Conservation (phyloP, 2,888 invertebrate genomes). For the Neoaliturus tenellus region DNA sequence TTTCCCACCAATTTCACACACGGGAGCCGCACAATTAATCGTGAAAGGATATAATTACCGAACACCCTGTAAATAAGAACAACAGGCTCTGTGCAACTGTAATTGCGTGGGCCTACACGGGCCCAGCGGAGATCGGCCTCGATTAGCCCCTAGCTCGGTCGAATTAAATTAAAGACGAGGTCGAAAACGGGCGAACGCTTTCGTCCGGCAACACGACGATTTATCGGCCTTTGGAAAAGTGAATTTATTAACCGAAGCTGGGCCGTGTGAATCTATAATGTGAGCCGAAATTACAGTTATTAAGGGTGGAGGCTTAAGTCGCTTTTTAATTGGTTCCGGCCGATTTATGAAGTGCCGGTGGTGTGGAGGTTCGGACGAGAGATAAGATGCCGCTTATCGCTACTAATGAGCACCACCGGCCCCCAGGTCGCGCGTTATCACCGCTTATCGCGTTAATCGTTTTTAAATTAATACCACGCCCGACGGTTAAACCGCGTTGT, state of each 20-base stretch:
- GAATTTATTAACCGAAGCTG: slow-evolving; percentile 18
- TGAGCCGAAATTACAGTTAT: slow-evolving; percentile 40
- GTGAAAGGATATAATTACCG: slow-evolving; percentile 19
- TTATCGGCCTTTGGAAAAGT: slow-evolving; percentile 26
- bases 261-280: slow-evolving; percentile 37
- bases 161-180: slow-evolving; percentile 39
- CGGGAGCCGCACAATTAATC: slow-evolving; percentile 25
- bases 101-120: not conserved
- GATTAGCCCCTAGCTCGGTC: not conserved
- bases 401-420: not conserved
- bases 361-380: not conserved
- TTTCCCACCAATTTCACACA: slow-evolving; percentile 11
- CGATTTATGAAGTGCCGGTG: slow-evolving; percentile 35
- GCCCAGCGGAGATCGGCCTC: not conserved
- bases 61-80: slow-evolving; percentile 30
- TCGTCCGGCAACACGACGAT: slow-evolving; percentile 1
- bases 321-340: slow-evolving; percentile 37
- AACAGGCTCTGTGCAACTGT: slow-evolving; percentile 13
- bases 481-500: slow-evolving; percentile 12
- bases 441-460: slow-evolving; percentile 28
- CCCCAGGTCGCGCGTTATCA: slow-evolving; percentile 10
- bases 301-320: slow-evolving; percentile 28
- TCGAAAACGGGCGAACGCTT: slow-evolving; percentile 14
- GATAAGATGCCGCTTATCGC: slow-evolving; percentile 24
- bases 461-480: slow-evolving; percentile 37